phyloP scores from a whole-genome alignment of 2,113 vertebrate species.

The Cochlearius cochlearius region DNA sequence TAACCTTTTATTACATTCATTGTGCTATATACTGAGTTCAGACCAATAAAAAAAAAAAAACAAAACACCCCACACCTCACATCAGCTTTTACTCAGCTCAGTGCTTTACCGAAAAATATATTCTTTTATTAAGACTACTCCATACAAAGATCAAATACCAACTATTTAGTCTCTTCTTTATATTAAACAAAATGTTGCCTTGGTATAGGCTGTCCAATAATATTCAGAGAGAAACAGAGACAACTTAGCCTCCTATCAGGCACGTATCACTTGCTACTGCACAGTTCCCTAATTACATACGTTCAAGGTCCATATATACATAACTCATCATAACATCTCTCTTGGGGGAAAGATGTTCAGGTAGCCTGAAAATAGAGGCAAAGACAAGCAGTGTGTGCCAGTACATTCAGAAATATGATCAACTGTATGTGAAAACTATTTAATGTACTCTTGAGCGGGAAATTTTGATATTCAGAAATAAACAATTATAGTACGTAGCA shows the following conservation, averaged over 20 bases:
- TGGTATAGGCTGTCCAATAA: not conserved
- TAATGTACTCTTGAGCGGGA: not conserved
- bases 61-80: too few relatives aligned
- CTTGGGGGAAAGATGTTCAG: not conserved
- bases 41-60: not conserved
- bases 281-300: not conserved
- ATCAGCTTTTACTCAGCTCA: not conserved
- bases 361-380: not conserved
- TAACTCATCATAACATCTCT: not conserved
- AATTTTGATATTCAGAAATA: not conserved
- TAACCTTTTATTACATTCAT: not conserved
- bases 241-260: not conserved
- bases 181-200: not conserved
- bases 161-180: not conserved
- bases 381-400: rapidly evolving
- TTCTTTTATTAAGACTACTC: not conserved
- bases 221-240: not conserved
- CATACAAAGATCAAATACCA: not conserved
- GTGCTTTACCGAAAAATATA: not conserved
- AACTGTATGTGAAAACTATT: not conserved
- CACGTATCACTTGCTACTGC: not conserved
- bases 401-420: not conserved
- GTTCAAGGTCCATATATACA: not conserved
- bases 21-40: not conserved
- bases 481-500: not conserved